A percentile compares a stretch with the other conserved stretches of the same genome.
Evolutionary conservation across 2,888 invertebrate species (phyloP).

Genomic region (Ethmia dodecea): DNA sequence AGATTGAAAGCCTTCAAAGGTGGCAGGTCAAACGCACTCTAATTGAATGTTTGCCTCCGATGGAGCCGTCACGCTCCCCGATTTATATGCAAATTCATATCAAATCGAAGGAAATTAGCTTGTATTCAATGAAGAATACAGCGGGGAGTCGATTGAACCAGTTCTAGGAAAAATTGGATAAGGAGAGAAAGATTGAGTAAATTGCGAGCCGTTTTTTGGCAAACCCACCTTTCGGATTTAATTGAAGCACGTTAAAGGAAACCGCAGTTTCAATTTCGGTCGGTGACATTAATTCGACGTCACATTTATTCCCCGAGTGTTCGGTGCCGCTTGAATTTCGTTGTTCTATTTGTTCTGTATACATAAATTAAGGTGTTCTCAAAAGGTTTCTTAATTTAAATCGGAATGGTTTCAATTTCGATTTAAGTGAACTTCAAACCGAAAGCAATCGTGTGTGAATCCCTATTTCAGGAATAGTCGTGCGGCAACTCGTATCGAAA

Average conservation of each 20-base stretch:
- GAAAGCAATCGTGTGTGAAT: not conserved
- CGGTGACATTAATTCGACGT: slow-evolving; percentile 7
- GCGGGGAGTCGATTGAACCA: slow-evolving; percentile 10
- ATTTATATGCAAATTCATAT: slow-evolving; percentile 23
- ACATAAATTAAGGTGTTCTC: too few relatives aligned
- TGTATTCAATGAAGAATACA: slow-evolving; percentile 16
- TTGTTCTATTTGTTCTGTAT: too few relatives aligned
- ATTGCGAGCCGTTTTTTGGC: slow-evolving; percentile 13
- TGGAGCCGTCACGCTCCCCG: slow-evolving; percentile 21
- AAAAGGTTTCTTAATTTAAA: too few relatives aligned
- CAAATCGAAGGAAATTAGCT: slow-evolving; percentile 17
- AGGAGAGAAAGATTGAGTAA: slow-evolving; percentile 12
- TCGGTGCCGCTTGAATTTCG: too few relatives aligned
- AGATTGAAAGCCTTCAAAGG: slow-evolving; percentile 25
- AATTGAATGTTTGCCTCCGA: slow-evolving; percentile 39
- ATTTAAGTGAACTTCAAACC: too few relatives aligned
- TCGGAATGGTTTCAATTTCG: too few relatives aligned
- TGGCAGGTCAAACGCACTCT: slow-evolving; percentile 24
- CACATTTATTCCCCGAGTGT: too few relatives aligned
- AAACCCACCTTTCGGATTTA: slow-evolving; percentile 12
- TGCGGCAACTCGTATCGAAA: not conserved
- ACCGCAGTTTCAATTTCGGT: slow-evolving; percentile 10
- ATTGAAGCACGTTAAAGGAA: slow-evolving; percentile 14
- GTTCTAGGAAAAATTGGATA: slow-evolving; percentile 16
- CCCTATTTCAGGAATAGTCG: not conserved